Evolutionary conservation across 2,888 invertebrate species (phyloP), one percentile per base, ranked within the genome.

Genomic region (Pammene fasciana): DNA sequence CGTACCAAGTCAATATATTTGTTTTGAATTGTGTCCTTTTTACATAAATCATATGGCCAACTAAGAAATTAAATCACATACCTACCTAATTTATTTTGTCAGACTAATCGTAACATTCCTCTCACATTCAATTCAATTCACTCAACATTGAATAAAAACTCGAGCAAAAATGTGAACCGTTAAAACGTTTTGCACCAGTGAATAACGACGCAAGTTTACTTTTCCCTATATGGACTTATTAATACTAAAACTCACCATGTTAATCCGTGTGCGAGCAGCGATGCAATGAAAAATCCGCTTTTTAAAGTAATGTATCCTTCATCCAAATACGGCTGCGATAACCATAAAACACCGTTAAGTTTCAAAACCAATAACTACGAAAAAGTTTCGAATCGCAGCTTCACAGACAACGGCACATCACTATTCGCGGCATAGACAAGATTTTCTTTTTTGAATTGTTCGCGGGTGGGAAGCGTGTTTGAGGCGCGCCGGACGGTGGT

Each of bases 401-500:
- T 78, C 75, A 68, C 68, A 62, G 55, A 56, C 48, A 71, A n/a
- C 34, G 65, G 72, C 79, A 81, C 81, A 78, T 75, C 81, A 82
- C 82, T 75, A 73, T 70, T 72, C 78, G 75, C 71, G 62, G 70
- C 71, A 72, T 73, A 67, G 74, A 72, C 55, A 59, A 62, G 65
- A 68, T 73, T 76, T 74, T 38, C 55, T 64, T 72, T 73, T 77
- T 70, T 65, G 75, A 76, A 76, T 76, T 76, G 75, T 79, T 80
- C 80, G 80, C 81, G 78, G 38, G 48, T 5, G 38, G 72, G 75
- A 74, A 75, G 83, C 90, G 90, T 88, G 88, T 81, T 79, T 72
- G 78, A 77, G 73, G 77, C 79, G 79, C 83, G 88, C 85, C 88
- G 90, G 91, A 86, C 92, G 80, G 74, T 90, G 92, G 92, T 92